Conservation (phyloP, 2,797 vertebrate species). For the Neosilurus hyrtlii region DNA sequence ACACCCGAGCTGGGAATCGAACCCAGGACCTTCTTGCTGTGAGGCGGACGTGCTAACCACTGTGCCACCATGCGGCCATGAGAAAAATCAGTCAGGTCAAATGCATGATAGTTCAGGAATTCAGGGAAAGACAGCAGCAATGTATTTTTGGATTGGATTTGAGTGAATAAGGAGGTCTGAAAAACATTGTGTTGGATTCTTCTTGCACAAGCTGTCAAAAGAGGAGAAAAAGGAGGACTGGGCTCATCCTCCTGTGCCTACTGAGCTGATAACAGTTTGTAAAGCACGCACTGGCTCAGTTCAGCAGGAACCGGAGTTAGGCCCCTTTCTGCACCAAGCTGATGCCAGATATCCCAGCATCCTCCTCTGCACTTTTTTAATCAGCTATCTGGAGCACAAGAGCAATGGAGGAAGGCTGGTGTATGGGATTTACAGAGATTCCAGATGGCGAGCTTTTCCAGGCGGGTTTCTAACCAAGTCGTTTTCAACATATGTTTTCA, state of each 20-base stretch:
- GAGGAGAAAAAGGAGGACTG: constrained; percentile 54
- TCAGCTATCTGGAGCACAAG: constrained; percentile 21
- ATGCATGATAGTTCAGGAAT: background rate
- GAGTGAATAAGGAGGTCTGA: background rate
- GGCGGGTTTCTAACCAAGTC: constrained; percentile 56
- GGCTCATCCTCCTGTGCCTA: constrained; percentile 86
- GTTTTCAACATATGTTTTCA: constrained; percentile 32
- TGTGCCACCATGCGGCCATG: background rate
- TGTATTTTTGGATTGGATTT: background rate
- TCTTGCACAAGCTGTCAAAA: background rate
- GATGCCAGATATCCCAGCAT: constrained; percentile 3
- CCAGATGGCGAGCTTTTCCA: constrained; percentile 76
- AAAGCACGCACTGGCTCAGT: constrained; percentile 80
- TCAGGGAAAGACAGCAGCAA: background rate
- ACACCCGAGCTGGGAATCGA: too few species aligned
- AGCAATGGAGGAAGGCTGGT: constrained; percentile 73
- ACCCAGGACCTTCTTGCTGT: too few species aligned
- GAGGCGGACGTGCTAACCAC: too few species aligned
- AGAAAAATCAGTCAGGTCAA: background rate
- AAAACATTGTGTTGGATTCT: background rate
- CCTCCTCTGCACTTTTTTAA: constrained; percentile 7
- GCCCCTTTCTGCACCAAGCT: constrained; percentile 66
- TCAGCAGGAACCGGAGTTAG: constrained; percentile 87
- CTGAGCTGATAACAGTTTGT: constrained; percentile 86
- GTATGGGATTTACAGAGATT: constrained; percentile 68